Percentiles rank a stretch among this genome's conserved stretches.
These are phyloP conservation scores for Drymonia ruficornis DNA, from an alignment of 2,888 invertebrate species.

Conservation along the genomic window DNA sequence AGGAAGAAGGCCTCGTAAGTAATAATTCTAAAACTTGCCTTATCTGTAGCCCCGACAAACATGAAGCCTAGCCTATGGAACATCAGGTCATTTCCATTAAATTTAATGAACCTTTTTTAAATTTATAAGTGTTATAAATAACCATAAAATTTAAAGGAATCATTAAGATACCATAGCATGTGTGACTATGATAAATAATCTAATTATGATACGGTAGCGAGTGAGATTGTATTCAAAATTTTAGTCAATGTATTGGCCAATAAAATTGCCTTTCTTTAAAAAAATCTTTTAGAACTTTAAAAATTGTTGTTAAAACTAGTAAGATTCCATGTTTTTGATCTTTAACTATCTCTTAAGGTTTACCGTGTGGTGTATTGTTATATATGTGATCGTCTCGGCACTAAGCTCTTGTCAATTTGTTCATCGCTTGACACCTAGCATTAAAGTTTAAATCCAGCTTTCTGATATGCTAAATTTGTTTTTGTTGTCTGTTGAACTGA, in stretches of 20 bases:
- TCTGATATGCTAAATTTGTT: constrained; percentile 56
- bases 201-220: constrained; percentile 11
- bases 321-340: constrained; percentile 49
- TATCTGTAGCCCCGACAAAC: not conserved
- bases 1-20: not conserved
- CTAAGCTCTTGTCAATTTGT: constrained; percentile 66
- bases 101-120: not conserved
- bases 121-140: constrained; percentile 1
- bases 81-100: not conserved
- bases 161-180: not conserved
- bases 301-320: constrained; percentile 52
- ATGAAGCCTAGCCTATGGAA: not conserved
- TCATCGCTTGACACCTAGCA: constrained; percentile 38
- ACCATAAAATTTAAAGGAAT: not conserved
- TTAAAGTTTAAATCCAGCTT: constrained; percentile 77
- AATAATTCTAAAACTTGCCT: not conserved
- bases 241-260: constrained; percentile 60
- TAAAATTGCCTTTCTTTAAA: constrained; percentile 68
- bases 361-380: constrained; percentile 43
- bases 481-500: constrained; percentile 67
- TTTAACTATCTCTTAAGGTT: constrained; percentile 41
- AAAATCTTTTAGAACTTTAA: constrained; percentile 48
- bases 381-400: constrained; percentile 53
- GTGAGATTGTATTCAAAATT: constrained; percentile 47
- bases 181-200: not conserved